phyloP scores from a whole-genome alignment of 2,888 invertebrate genomes.

The Hypercompe scribonia region DNA sequence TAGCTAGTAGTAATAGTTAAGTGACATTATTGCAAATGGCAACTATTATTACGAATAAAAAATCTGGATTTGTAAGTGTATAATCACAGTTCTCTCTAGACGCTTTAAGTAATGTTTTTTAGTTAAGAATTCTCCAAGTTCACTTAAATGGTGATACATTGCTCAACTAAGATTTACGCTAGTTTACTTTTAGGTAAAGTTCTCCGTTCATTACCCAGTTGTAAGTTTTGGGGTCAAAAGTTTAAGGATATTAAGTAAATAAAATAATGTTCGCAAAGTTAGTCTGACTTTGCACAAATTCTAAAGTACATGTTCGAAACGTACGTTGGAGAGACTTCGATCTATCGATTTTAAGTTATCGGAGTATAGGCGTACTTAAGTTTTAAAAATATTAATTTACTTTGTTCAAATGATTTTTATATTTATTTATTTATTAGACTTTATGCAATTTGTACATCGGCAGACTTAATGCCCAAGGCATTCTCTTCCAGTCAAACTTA shows the following conservation, averaged over 20 bases:
- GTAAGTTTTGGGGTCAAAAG: constrained; percentile 10
- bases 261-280: background rate
- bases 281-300: background rate
- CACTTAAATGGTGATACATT: constrained; percentile 12
- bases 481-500: no score
- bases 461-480: no score
- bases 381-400: background rate
- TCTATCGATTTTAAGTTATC: background rate
- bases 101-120: constrained; percentile 7
- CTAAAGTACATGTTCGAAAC: background rate
- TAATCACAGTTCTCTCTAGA: background rate
- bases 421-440: no score
- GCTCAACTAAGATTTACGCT: constrained; percentile 4
- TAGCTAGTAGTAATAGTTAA: no score
- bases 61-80: background rate
- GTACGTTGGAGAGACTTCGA: background rate
- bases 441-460: no score
- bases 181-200: constrained; percentile 7
- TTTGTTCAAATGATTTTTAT: background rate
- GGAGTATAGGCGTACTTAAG: background rate
- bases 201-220: constrained; percentile 1
- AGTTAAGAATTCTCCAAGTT: constrained; percentile 12
- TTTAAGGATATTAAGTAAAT: constrained; percentile 10
- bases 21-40: no score
- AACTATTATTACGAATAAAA: background rate